Percentiles rank a stretch among this genome's conserved stretches.
These are phyloP conservation scores for Cabera pusaria DNA, from an alignment of 2,888 invertebrate genomes.

Conservation along the genomic window DNA sequence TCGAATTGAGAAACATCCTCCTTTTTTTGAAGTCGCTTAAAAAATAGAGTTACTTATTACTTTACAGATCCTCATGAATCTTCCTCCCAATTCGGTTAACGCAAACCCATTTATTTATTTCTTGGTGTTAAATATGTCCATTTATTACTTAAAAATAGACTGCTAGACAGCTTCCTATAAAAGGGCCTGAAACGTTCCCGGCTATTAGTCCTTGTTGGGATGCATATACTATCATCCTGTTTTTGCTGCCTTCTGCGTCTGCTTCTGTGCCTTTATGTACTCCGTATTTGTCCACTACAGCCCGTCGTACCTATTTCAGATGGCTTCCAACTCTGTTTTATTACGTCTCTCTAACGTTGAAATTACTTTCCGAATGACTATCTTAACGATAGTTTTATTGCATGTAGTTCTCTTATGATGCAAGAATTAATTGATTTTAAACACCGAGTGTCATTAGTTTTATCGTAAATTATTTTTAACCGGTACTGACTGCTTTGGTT, in stretches of 20 bases:
- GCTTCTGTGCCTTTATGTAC: slow-evolving; percentile 3
- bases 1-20: no score
- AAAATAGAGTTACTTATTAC: no score
- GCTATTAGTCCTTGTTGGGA: slow-evolving; percentile 9
- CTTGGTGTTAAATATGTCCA: no score
- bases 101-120: no score
- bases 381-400: slow-evolving; percentile 32
- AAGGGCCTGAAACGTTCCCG: slow-evolving; percentile 23
- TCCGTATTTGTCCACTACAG: slow-evolving; percentile 23
- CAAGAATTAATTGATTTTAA: slow-evolving; percentile 27
- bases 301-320: slow-evolving; percentile 18
- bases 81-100: no score
- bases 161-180: no score
- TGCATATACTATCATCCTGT: slow-evolving; percentile 25
- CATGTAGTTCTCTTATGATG: slow-evolving; percentile 26
- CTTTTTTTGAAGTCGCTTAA: no score
- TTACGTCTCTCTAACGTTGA: slow-evolving; percentile 19
- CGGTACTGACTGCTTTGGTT: slow-evolving; percentile 1
- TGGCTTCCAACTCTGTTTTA: slow-evolving; percentile 25
- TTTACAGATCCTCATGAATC: no score
- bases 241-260: slow-evolving; percentile 19
- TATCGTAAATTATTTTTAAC: slow-evolving; percentile 13
- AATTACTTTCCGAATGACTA: slow-evolving; percentile 24
- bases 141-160: no score
- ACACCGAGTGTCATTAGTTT: slow-evolving; percentile 25